Evolutionary conservation across 2,888 invertebrate genomes (phyloP).

Genomic region (Blera fallax): DNA sequence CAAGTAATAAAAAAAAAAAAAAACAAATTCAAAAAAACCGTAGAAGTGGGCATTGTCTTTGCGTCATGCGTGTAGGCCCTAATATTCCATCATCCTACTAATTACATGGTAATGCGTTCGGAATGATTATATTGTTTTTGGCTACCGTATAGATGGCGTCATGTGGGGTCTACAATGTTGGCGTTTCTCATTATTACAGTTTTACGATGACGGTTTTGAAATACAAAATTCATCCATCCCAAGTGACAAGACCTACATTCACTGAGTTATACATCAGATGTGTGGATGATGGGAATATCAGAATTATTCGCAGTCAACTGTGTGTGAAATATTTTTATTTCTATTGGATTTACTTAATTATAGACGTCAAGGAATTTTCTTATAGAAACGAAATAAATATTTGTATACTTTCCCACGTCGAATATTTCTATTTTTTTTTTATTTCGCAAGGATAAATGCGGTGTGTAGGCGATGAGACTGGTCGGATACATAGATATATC

Average conservation of each 20-base stretch:
- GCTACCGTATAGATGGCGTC: slow-evolving; percentile 21
- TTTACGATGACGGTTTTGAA: not conserved
- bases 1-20: slow-evolving; percentile 16
- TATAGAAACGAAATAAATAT: not conserved
- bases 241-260: not conserved
- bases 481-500: not conserved
- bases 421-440: not conserved
- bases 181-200: slow-evolving; percentile 8
- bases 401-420: not conserved
- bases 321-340: not conserved
- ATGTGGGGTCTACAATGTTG: slow-evolving; percentile 42
- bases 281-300: not conserved
- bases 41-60: slow-evolving; percentile 9
- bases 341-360: too few species aligned
- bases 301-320: not conserved
- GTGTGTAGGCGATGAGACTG: not conserved
- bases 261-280: not conserved
- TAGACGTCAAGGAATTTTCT: not conserved
- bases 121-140: slow-evolving; percentile 18
- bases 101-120: slow-evolving; percentile 37
- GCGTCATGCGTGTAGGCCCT: slow-evolving; percentile 38
- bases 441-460: not conserved
- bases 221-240: not conserved
- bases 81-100: slow-evolving; percentile 6
- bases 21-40: slow-evolving; percentile 12